Evolutionary conservation across 2,888 invertebrate species (phyloP).

Genomic region (Xestia xanthographa): DNA sequence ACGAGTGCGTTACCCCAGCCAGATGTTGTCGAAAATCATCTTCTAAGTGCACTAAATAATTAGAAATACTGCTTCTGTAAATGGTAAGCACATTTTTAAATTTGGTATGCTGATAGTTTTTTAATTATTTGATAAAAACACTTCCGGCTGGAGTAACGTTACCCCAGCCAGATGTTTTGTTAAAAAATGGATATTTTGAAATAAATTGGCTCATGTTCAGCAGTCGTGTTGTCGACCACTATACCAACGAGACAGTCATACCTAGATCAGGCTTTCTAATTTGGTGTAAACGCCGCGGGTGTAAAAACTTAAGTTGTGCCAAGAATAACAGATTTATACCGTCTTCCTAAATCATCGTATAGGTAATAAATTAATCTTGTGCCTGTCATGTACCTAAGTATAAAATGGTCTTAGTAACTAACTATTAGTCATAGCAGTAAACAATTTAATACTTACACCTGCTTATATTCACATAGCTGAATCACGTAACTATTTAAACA

Average conservation of each 20-base stretch:
- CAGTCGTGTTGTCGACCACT: no score
- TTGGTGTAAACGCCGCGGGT: not conserved
- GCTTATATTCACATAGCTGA: constrained; percentile 44
- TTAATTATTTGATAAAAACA: no score
- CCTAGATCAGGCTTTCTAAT: not conserved
- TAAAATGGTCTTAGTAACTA: constrained; percentile 20
- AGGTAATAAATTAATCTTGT: not conserved
- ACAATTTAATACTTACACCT: constrained; percentile 46
- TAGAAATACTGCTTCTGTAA: no score
- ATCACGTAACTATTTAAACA: constrained; percentile 45
- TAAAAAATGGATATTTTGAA: no score
- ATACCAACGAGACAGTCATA: not conserved
- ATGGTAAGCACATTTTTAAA: no score
- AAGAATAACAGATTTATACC: not conserved
- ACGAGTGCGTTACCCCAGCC: no score
- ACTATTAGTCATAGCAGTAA: constrained; percentile 39
- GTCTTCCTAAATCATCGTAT: not conserved
- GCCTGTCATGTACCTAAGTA: not conserved
- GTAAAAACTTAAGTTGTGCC: not conserved
- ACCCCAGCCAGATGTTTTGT: no score
- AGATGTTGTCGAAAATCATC: no score
- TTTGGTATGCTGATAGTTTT: no score
- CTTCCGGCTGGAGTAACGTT: no score
- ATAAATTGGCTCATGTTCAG: no score
- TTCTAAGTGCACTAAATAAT: no score